phyloP scores from a whole-genome alignment of 64 coral and sea anemone species.

The Pachyseris speciosa region DNA sequence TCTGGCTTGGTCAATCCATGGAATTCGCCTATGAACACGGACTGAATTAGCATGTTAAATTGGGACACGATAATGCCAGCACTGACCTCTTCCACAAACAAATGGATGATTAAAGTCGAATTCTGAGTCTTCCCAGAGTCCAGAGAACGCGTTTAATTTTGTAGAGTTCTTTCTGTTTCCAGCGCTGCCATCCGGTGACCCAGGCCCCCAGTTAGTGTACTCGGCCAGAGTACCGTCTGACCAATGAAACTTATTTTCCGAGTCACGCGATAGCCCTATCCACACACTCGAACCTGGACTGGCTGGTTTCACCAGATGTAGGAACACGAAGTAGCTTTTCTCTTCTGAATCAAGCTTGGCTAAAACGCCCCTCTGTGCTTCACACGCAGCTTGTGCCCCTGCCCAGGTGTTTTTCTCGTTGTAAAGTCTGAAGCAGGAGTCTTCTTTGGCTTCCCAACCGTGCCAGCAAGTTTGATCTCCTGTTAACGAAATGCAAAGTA shows the following conservation, averaged over 20 bases:
- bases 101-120: constrained; percentile 16
- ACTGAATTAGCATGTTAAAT: neutral
- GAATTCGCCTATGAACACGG: neutral
- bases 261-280: constrained; percentile 38
- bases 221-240: neutral
- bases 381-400: neutral
- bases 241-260: constrained; percentile 19
- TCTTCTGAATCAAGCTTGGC: constrained; percentile 21
- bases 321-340: constrained; percentile 31
- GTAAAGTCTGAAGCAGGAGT: constrained; percentile 20
- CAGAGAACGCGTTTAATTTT: constrained; percentile 9
- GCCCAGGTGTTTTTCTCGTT: constrained; percentile 9
- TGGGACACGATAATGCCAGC: neutral
- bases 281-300: constrained; percentile 28
- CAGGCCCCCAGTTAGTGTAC: constrained; percentile 18
- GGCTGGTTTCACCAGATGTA: constrained; percentile 12
- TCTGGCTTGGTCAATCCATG: too few species aligned
- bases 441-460: neutral
- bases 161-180: constrained; percentile 26
- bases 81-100: constrained; percentile 25
- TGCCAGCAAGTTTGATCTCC: constrained; percentile 34
- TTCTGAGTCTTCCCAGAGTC: constrained; percentile 29
- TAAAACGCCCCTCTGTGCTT: neutral
- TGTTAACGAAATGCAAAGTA: too few species aligned
- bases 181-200: neutral